Percentiles rank a stretch among this genome's conserved stretches.
These are phyloP conservation scores for Haemorhous mexicanus DNA, from an alignment of 2,113 vertebrate species.

Conservation along the genomic window DNA sequence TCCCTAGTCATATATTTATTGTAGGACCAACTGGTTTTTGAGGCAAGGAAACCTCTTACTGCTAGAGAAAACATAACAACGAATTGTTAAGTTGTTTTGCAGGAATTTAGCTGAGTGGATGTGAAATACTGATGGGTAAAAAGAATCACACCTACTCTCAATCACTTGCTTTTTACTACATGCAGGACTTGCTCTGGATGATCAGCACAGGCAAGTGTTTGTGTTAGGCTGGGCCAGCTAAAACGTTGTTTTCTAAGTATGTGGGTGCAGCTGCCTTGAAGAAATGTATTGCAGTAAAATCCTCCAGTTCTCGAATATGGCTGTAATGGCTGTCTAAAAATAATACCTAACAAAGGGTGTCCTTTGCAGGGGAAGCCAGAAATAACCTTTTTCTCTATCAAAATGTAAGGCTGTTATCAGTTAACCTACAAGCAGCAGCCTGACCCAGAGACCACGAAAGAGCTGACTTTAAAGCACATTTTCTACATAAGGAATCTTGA, in stretches of 20 bases:
- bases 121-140: not conserved
- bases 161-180: not conserved
- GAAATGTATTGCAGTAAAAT: not conserved
- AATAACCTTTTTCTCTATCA: not conserved
- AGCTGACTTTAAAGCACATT: not conserved
- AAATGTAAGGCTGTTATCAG: not conserved
- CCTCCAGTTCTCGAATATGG: not conserved
- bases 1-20: not conserved
- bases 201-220: not conserved
- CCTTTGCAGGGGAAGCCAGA: not conserved
- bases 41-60: not conserved
- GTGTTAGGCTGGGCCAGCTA: not conserved
- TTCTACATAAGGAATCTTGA: not conserved
- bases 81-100: not conserved
- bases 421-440: not conserved
- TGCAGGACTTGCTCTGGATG: not conserved
- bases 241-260: not conserved
- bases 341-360: not conserved
- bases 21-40: not conserved
- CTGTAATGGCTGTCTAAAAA: slow-evolving; percentile 33
- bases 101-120: not conserved
- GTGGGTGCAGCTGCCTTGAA: not conserved
- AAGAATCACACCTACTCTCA: not conserved
- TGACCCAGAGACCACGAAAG: not conserved
- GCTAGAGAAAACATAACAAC: not conserved